phyloP scores from a whole-genome alignment of 2,888 invertebrate genomes.

The Cryptophagus acutangulus region DNA sequence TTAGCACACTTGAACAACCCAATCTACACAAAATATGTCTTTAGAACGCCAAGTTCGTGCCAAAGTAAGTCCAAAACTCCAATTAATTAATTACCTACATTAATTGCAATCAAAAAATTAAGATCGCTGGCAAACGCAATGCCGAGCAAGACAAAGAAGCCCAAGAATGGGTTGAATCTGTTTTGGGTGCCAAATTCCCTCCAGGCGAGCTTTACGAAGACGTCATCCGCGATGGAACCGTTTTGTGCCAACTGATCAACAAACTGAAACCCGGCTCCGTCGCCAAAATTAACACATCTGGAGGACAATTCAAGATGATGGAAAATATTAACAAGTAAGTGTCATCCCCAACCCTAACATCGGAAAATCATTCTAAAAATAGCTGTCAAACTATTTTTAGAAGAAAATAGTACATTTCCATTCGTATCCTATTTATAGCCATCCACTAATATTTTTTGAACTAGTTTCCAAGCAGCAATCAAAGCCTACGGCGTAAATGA shows the following conservation, averaged over 20 bases:
- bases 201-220: conserved; percentile 78
- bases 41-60: conserved; percentile 87
- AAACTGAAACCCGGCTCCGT: conserved; percentile 84
- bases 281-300: conserved; percentile 85
- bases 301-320: conserved; percentile 99
- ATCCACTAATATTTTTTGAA: no score
- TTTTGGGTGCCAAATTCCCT: conserved; percentile 86
- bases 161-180: conserved; percentile 85
- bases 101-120: conserved; percentile 16
- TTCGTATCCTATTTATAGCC: no score
- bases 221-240: conserved; percentile 83
- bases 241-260: conserved; percentile 93
- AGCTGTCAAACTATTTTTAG: no score
- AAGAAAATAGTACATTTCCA: no score
- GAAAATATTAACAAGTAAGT: conserved; percentile 94
- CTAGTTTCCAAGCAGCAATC: conserved; percentile 81
- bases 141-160: conserved; percentile 80
- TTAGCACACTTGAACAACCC: conserved; percentile 26
- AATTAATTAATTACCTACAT: conserved; percentile 12
- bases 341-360: conserved; percentile 22
- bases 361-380: no score
- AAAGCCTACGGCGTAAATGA: conserved; percentile 85
- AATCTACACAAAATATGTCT: conserved; percentile 62
- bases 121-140: conserved; percentile 82
- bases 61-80: conserved; percentile 60